Percentiles rank a stretch among this genome's conserved stretches.
These are phyloP conservation scores for Contarinia nasturtii DNA, from an alignment of 1,140 invertebrate genomes.

Conservation along the genomic window DNA sequence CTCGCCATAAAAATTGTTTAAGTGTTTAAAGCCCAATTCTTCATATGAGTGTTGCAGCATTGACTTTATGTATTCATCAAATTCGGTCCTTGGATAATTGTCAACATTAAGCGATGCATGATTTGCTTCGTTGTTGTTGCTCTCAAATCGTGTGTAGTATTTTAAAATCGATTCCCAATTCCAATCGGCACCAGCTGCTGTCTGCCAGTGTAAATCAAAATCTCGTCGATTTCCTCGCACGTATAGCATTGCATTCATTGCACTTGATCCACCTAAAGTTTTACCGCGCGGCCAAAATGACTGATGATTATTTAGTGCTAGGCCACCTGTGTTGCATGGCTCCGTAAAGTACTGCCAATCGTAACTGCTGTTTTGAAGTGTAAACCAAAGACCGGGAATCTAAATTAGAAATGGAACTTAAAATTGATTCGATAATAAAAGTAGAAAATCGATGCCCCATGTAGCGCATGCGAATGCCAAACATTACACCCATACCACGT, in stretches of 20 bases:
- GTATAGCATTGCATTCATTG: conserved; percentile 66
- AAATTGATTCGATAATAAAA: no score
- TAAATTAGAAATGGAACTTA: no score
- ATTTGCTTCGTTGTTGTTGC: conserved; percentile 64
- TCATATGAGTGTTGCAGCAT: conserved; percentile 35
- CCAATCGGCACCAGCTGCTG: conserved; percentile 65
- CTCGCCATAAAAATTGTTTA: conserved; percentile 46
- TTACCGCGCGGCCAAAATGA: conserved; percentile 32
- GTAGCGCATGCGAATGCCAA: no score
- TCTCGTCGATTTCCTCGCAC: conserved; percentile 58
- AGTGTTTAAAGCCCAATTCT: conserved; percentile 36
- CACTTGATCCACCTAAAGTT: conserved; percentile 46
- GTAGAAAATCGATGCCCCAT: no score
- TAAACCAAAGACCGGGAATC: conserved; percentile 28
- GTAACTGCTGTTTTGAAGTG: conserved; percentile 22
- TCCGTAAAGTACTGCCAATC: conserved; percentile 46
- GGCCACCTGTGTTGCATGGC: conserved; percentile 30
- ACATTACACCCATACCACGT: no score
- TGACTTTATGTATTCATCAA: no score
- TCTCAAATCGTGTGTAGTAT: conserved; percentile 71
- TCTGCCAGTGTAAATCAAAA: conserved; percentile 66
- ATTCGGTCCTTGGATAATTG: no score
- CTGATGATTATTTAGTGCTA: conserved; percentile 25
- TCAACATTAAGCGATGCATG: conserved; percentile 18
- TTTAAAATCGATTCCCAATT: conserved; percentile 58